Conservation (phyloP, 2,888 invertebrate genomes). For the Graphium colonna region DNA sequence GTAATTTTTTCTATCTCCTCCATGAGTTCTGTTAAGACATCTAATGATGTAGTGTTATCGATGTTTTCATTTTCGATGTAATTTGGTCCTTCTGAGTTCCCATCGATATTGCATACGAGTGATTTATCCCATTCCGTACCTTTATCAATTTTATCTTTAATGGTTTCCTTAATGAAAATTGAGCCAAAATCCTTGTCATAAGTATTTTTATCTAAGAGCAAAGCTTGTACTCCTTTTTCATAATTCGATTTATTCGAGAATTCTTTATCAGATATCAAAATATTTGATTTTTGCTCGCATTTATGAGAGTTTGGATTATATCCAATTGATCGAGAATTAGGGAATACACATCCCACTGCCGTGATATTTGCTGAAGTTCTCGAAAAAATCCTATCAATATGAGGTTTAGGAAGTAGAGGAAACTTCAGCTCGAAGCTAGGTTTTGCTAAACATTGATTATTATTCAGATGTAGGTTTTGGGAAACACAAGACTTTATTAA, state of each 20-base stretch:
- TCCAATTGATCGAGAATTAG: constrained; percentile 21
- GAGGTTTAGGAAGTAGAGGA: constrained; percentile 39
- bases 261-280: not conserved
- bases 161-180: not conserved
- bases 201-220: not conserved
- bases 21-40: constrained; percentile 59
- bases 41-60: constrained; percentile 57
- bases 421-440: constrained; percentile 31
- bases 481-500: constrained; percentile 46
- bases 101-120: not conserved
- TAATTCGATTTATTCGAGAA: constrained; percentile 1
- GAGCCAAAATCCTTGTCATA: not conserved
- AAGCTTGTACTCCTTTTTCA: constrained; percentile 17
- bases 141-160: constrained; percentile 7
- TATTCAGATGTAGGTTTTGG: constrained; percentile 34
- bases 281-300: not conserved
- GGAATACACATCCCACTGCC: constrained; percentile 57
- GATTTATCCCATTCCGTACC: constrained; percentile 2
- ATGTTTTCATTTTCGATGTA: constrained; percentile 31
- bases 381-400: constrained; percentile 44
- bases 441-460: constrained; percentile 28
- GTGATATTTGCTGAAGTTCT: constrained; percentile 55
- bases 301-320: constrained; percentile 23
- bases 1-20: constrained; percentile 68
- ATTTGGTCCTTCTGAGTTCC: constrained; percentile 7